Evolutionary conservation across 2,113 vertebrate genomes (phyloP), one percentile per base, ranked within the genome.

Genomic region (Antechinus flavipes): DNA sequence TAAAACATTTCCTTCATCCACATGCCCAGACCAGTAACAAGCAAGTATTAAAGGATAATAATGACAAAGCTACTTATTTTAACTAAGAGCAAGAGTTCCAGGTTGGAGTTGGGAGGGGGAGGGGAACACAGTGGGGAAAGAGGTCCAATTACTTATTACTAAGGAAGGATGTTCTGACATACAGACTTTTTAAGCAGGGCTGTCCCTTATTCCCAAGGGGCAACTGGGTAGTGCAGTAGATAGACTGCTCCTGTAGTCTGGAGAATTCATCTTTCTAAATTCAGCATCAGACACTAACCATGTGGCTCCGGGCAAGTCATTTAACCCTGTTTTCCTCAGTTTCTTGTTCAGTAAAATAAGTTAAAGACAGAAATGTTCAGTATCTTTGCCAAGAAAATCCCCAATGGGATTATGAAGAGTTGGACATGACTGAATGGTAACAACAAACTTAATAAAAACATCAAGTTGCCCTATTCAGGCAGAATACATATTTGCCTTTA

Each of bases 101-200:
- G 54, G 19, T 22, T 19, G 14, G 54, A 16, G 54, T 16, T 54
- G 54, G 54, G 54, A 54, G 26, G 25, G 26, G 55, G 0, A 27
- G 14, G 14, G 14, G 5, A 52, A 52, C 10, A 11, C 9, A 52
- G 26, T 1, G 0, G 14, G 90, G 94, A 93, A 90, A 94, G 95
- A 90, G 54, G 91, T 76, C 93, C 84, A 91, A 76, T 93, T 95
- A 94, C 91, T 91, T 25, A 96, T 49, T n/a, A 58, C 0, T 12
- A 50, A 68, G 93, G 92, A 58, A 92, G 3, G 54, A 68, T 54
- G 11, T 19, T 68, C 52, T 84, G 46, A 52, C 23, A 68, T 93
- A 89, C 91, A 91, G 95, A 68, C 35, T 76, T 68, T 6, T 6
- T 42, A 27, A 96, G 90, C n/a, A 52, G 25, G 49, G 30, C 91